Evolutionary conservation across 2,113 vertebrate genomes (phyloP).

Genomic region (Myrmophylax atrothorax): DNA sequence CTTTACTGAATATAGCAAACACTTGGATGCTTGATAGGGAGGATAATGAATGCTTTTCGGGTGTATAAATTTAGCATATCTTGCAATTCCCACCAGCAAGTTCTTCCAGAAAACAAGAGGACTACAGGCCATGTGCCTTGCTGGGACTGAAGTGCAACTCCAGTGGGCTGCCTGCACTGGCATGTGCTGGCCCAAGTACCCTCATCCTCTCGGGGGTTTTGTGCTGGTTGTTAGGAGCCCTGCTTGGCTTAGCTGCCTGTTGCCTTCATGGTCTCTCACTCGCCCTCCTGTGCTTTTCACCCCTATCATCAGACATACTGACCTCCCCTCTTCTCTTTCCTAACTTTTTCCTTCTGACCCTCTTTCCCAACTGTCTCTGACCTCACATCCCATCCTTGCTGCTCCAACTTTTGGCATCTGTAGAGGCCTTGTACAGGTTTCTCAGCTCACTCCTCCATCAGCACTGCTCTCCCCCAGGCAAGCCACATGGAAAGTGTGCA

Average conservation of each 20-base stretch:
- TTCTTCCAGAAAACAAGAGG: background rate
- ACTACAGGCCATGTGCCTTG: background rate
- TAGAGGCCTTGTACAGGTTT: background rate
- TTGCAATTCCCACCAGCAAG: background rate
- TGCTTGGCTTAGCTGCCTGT: background rate
- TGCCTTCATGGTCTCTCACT: background rate
- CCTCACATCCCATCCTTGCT: background rate
- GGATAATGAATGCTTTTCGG: background rate
- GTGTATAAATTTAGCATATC: background rate
- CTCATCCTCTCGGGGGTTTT: background rate
- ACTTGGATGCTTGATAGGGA: background rate
- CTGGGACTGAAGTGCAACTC: rapidly evolving
- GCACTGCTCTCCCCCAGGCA: background rate
- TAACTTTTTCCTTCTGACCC: background rate
- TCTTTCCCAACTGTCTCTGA: background rate
- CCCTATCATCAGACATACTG: background rate
- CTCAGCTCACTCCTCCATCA: background rate
- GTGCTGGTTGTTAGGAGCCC: background rate
- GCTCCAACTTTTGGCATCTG: background rate
- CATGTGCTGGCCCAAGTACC: background rate
- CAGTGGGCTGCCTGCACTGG: background rate
- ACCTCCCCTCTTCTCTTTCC: background rate
- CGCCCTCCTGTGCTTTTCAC: background rate
- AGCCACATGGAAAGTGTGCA: rapidly evolving
- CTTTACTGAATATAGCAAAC: background rate